Base-by-base conservation (phyloP, 2,797 vertebrate species). In the Poeciliopsis turneri region DNA sequence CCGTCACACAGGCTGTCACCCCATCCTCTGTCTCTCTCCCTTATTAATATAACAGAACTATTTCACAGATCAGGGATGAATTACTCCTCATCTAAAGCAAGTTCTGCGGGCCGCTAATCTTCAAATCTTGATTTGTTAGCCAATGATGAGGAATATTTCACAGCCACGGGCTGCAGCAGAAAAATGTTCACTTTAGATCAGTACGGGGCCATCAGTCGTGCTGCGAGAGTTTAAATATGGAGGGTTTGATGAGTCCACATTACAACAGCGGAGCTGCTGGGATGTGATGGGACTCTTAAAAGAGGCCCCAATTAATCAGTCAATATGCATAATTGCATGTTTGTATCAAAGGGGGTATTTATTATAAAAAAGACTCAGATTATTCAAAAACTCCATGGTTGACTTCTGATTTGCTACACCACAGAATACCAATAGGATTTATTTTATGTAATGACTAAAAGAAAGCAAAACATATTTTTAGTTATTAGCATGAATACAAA, bases 51-150 rank as follows among this genome's bases (percentile, higher is more conserved):
- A 57, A 46, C 71, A 78, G 9, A 47, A 79, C 59, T 74, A 79
- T 57, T 74, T 75, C 49, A 47, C 5, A 47, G 30, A 73, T 66
- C 45, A 77, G 4, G 84, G n/a, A 78, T 39, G 23, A 43, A 85
- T 84, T 75, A 36, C 30, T 79, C 78, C 66, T 75, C 1, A 82
- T 83, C 70, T 66, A 80, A 82, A 83, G 76, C 61, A 83, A 61
- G 43, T 73, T 77, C 30, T 71, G 53, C 57, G 72, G 36, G 78
- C 72, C 20, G 78, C 18, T 59, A 16, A 76, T 86, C 76, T 77
- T 81, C 74, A 83, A 61, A 76, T 78, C 77, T 70, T 74, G 64
- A 84, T 75, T 33, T 59, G 57, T 79, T 55, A 33, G 39, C 28
- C 45, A 74, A 77, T 81, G 49, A 78, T 30, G 13, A n/a, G 30